phyloP scores from a whole-genome alignment of 1,140 invertebrate species.

The Argopecten irradians region DNA sequence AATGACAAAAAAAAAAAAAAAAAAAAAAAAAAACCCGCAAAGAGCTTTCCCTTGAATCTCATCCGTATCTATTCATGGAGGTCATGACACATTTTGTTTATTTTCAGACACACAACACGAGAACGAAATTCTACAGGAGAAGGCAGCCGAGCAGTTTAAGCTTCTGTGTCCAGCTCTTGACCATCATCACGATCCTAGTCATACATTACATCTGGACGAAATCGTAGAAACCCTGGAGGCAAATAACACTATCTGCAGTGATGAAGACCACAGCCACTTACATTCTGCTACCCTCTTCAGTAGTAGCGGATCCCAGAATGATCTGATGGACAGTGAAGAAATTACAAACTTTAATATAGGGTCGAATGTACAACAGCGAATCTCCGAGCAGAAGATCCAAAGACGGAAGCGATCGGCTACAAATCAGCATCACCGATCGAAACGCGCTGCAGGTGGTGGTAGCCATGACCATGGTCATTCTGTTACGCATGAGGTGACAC shows the following conservation, averaged over 20 bases:
- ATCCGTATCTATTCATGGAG: too few relatives aligned
- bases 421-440: constrained; percentile 27
- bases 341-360: background rate
- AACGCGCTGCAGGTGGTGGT: constrained; percentile 31
- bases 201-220: constrained; percentile 4
- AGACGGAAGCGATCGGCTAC: constrained; percentile 28
- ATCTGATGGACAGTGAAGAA: background rate
- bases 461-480: constrained; percentile 42
- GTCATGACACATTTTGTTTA: background rate
- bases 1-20: too few relatives aligned
- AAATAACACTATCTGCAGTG: background rate
- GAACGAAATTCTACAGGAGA: constrained; percentile 48
- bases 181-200: constrained; percentile 24
- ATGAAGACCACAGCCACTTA: background rate
- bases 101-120: constrained; percentile 54
- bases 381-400: background rate
- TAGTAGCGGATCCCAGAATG: background rate
- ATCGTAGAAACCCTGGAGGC: background rate
- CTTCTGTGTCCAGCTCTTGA: constrained; percentile 46
- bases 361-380: background rate
- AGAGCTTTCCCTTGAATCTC: too few relatives aligned
- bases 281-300: background rate
- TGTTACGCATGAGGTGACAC: constrained; percentile 54
- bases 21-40: too few relatives aligned
- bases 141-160: constrained; percentile 37